Base-by-base conservation (phyloP, 2,888 invertebrate genomes). In the Eurytoma adleriae region DNA sequence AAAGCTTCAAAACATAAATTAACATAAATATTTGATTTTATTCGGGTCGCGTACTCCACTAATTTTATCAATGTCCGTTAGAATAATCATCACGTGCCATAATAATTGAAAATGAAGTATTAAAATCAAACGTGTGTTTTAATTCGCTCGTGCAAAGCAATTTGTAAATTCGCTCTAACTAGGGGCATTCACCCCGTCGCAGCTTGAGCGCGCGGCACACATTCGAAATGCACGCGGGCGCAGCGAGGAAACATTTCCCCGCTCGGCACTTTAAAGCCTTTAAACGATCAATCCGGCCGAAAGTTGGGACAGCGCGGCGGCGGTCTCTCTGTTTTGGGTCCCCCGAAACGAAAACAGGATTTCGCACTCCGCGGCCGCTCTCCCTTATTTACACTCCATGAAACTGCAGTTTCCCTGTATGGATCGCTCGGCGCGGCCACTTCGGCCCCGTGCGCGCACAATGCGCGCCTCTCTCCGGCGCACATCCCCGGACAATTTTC, bases 361-460 rank as follows among this genome's bases (percentile, higher is more conserved):
- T 81, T 78, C 74, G 78, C 78, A 81, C 81, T 80, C 52, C 40
- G 18, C 12, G 40, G 13, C 30, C 18, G 2, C 64, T 40, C 68
- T 5, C 68, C 79, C 79, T 76, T 76, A 76, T 80, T 72, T 77
- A 80, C 72, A 77, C 80, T 80, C 62, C 73, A 77, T 80, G 80
- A 80, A 80, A 80, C 80, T 80, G 77, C 80, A 77, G 73, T 80
- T 80, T 72, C 77, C n/a, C 48, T 66, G 27, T 48, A 68, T 13
- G 61, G 48, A 59, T 20, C 67, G 50, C 62, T 16, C 30, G 48
- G 27, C 62, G 24, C 64, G 16, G 40, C 40, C 40, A 40, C 40
- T 40, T 40, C 40, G 40, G 40, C 4, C 40, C 24, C 24, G 24
- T 3, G 40, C 40, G 40, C 24, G 40, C 40, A 40, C 40, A 61